These are phyloP conservation scores for Heterotilapia buettikoferi DNA, from an alignment of 2,113 vertebrate species.

Conservation along the genomic window DNA sequence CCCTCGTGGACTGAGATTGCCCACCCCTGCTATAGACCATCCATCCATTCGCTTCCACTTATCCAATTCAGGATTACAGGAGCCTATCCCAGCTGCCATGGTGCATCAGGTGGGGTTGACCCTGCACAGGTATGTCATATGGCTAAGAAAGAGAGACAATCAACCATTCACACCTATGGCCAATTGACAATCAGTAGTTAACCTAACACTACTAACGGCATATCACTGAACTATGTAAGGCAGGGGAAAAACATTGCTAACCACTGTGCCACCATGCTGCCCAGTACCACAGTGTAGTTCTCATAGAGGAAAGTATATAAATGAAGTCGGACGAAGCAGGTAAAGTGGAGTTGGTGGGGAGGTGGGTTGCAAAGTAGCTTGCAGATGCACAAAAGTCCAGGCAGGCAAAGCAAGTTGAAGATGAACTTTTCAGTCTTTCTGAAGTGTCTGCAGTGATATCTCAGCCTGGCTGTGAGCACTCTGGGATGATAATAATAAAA, in stretches of 20 bases:
- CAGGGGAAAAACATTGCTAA: neutral
- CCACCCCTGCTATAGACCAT: neutral
- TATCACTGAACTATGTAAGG: neutral
- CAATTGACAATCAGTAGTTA: accelerated
- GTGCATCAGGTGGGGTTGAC: neutral
- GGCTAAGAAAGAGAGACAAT: neutral
- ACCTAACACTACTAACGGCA: neutral
- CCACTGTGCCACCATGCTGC: neutral
- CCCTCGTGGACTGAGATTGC: too few species aligned
- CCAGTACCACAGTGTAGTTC: neutral
- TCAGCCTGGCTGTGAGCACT: neutral
- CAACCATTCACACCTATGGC: neutral
- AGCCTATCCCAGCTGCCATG: neutral
- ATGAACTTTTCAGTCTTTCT: neutral
- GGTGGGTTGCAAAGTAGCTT: neutral
- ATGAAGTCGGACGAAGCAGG: neutral
- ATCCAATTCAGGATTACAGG: neutral
- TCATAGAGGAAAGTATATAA: neutral
- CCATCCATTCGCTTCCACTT: neutral
- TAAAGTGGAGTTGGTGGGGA: neutral
- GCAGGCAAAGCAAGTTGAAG: neutral
- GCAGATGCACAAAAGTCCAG: neutral
- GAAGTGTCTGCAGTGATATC: neutral
- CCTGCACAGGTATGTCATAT: neutral
- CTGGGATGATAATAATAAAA: neutral